A percentile compares a stretch with the other conserved stretches of the same genome.
Evolutionary conservation across 2,113 vertebrate genomes (phyloP).

Genomic region (Vidua macroura): DNA sequence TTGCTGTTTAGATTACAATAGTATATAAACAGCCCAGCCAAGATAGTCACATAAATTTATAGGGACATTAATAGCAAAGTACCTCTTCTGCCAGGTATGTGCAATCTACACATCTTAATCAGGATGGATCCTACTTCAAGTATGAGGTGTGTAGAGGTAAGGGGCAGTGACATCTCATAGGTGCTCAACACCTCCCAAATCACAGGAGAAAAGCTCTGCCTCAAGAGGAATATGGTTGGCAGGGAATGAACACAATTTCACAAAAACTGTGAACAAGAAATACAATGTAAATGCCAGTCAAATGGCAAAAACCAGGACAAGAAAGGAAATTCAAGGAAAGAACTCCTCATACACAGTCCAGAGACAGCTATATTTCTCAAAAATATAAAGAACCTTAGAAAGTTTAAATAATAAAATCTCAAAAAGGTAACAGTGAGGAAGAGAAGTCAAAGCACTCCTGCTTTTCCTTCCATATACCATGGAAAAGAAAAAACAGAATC

Average conservation of each 20-base stretch:
- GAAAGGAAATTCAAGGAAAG: background rate
- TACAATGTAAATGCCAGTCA: background rate
- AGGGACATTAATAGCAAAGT: background rate
- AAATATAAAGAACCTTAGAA: background rate
- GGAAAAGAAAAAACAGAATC: background rate
- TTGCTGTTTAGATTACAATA: constrained; percentile 35
- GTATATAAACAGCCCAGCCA: constrained; percentile 66
- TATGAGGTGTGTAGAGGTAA: background rate
- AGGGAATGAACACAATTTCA: background rate
- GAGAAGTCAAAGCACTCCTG: background rate
- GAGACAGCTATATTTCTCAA: background rate
- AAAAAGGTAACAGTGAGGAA: background rate
- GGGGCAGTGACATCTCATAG: background rate
- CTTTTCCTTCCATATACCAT: background rate
- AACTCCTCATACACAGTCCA: background rate
- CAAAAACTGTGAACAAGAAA: background rate
- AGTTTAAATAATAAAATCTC: background rate
- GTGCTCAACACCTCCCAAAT: background rate
- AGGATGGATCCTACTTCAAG: background rate
- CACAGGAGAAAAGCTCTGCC: background rate
- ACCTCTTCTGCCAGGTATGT: background rate
- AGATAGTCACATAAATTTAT: background rate
- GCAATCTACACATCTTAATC: background rate
- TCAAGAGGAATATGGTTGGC: background rate
- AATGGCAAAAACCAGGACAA: background rate